Evolutionary conservation across 2,888 invertebrate species (phyloP).

Genomic region (Trichopria drosophilae): DNA sequence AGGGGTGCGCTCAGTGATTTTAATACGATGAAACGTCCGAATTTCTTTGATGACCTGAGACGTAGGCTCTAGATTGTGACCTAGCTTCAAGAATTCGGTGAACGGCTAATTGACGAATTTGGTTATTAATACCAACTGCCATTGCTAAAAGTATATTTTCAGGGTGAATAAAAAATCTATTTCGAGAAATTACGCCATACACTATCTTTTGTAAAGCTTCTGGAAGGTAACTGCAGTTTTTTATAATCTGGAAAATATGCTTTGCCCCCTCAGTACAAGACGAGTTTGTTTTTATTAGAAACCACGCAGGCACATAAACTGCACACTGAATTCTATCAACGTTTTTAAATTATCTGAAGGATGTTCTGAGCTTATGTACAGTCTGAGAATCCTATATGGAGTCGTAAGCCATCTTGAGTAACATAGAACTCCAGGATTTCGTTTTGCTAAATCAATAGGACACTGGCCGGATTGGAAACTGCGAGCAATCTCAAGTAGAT

Average conservation of each 20-base stretch:
- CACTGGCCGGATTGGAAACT: conserved; percentile 15
- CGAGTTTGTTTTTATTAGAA: conserved; percentile 27
- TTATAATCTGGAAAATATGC: conserved; percentile 24
- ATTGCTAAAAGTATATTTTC: conserved; percentile 7
- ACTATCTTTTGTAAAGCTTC: no score
- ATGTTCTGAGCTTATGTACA: conserved; percentile 7
- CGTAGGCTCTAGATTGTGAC: not conserved
- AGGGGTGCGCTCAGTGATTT: no score
- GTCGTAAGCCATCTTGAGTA: conserved; percentile 15
- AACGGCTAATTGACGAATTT: conserved; percentile 8
- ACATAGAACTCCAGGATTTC: conserved; percentile 7
- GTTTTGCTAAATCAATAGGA: conserved; percentile 14
- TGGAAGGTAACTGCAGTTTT: conserved; percentile 21
- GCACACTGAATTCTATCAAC: conserved; percentile 29
- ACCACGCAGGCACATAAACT: conserved; percentile 33
- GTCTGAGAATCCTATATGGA: not conserved
- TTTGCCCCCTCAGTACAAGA: conserved; percentile 25
- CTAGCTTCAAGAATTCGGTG: no score
- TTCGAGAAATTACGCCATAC: not conserved
- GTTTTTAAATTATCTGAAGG: no score
- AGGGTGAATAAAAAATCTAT: conserved; percentile 10
- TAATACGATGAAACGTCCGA: no score
- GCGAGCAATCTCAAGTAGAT: conserved; percentile 15
- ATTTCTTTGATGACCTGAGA: not conserved
- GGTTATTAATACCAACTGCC: conserved; percentile 2